A percentile compares a stretch with the other conserved stretches of the same genome.
phyloP scores from a whole-genome alignment of 2,888 invertebrate species.

The Metacarcinus magister region DNA sequence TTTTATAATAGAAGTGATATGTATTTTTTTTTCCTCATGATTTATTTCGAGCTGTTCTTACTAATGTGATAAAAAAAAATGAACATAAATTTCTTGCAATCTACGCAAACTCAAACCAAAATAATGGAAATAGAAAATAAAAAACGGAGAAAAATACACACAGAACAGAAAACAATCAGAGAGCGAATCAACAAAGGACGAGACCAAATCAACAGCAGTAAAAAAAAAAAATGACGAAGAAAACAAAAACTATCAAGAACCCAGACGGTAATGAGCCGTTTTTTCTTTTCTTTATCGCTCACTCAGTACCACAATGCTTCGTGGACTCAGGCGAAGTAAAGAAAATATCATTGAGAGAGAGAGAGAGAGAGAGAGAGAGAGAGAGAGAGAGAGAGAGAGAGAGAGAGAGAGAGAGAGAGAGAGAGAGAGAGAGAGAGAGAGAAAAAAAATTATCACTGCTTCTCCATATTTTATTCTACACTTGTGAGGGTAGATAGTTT shows the following conservation, averaged over 20 bases:
- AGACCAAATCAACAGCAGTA: not conserved
- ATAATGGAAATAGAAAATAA: not conserved
- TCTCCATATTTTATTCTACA: too few relatives aligned
- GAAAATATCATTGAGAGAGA: too few relatives aligned
- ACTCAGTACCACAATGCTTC: not conserved
- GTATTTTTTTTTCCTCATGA: too few relatives aligned
- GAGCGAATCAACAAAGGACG: not conserved
- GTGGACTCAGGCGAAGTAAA: not conserved
- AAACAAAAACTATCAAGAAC: not conserved
- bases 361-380: not conserved
- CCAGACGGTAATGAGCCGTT: not conserved
- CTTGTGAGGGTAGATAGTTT: not conserved
- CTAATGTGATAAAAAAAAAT: not conserved
- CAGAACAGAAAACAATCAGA: not conserved
- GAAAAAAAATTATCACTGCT: too few relatives aligned
- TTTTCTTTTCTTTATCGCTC: not conserved
- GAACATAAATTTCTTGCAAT: not conserved
- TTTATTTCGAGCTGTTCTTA: too few relatives aligned
- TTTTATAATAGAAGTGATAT: too few relatives aligned
- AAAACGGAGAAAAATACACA: not conserved
- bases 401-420: not conserved
- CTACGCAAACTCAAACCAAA: not conserved
- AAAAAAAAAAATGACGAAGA: not conserved
- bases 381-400: constrained; percentile 10
- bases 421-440: too few relatives aligned